Evolutionary conservation across 2,888 invertebrate species (phyloP).

Genomic region (Nomada ferruginata): DNA sequence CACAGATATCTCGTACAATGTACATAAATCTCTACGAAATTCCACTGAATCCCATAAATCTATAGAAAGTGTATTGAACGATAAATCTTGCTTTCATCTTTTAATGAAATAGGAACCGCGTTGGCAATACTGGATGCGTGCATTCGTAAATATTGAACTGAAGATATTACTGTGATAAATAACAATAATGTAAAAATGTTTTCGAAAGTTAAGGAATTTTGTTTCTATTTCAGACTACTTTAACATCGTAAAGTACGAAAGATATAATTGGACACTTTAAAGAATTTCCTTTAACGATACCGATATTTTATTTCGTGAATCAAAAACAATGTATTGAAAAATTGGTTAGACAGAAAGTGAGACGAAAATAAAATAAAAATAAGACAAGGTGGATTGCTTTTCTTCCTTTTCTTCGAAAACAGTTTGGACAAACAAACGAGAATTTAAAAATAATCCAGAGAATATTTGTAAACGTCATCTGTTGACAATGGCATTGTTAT

Average conservation of each 20-base stretch:
- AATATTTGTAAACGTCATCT: background rate
- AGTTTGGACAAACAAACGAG: background rate
- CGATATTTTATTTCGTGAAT: background rate
- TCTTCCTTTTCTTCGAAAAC: background rate
- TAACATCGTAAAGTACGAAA: background rate
- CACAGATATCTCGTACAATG: background rate
- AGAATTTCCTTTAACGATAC: background rate
- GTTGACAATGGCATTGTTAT: background rate
- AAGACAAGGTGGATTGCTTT: background rate
- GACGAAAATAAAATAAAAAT: background rate
- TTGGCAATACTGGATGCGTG: background rate
- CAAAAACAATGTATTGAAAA: background rate
- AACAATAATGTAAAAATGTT: too few species aligned
- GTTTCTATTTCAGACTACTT: background rate
- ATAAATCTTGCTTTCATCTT: constrained; percentile 2
- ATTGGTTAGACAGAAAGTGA: background rate
- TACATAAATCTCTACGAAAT: constrained; percentile 3
- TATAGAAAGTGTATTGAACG: background rate
- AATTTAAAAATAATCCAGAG: constrained; percentile 3
- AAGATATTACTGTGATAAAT: too few species aligned
- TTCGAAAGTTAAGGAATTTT: too few species aligned
- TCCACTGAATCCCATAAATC: background rate
- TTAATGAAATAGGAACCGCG: background rate
- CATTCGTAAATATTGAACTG: too few species aligned
- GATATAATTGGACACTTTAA: background rate